Conservation (phyloP, 2,113 vertebrate genomes). For the Acrocephalus arundinaceus region DNA sequence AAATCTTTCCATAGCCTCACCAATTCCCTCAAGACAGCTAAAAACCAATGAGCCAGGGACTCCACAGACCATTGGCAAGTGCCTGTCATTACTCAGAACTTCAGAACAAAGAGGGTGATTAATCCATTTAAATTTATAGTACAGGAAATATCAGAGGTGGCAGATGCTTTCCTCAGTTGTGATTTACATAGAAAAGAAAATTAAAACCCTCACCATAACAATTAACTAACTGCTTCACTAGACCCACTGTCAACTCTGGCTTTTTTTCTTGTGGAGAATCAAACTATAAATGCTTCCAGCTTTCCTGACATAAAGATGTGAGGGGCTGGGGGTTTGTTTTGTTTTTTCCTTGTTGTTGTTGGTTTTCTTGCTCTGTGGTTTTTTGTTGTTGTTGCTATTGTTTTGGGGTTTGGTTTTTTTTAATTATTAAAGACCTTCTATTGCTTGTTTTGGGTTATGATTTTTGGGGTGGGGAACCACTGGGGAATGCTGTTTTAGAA, state of each 20-base stretch:
- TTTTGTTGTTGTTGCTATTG: not conserved
- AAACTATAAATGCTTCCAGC: not conserved
- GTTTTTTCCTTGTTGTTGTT: not conserved
- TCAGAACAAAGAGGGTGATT: constrained; percentile 62
- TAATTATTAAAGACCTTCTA: constrained; percentile 62
- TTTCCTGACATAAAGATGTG: constrained; percentile 8
- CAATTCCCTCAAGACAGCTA: constrained; percentile 19
- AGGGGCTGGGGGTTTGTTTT: not conserved
- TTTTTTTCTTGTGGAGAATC: not conserved
- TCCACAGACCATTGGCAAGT: constrained; percentile 47
- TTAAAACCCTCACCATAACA: constrained; percentile 68
- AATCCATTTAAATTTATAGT: constrained; percentile 71
- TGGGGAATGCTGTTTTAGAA: constrained; percentile 71
- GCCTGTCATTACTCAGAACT: constrained; percentile 34
- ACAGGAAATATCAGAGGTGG: constrained; percentile 62
- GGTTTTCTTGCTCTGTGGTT: not conserved
- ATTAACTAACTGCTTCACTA: constrained; percentile 68
- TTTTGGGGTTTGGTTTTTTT: not conserved
- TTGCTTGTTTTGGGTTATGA: constrained; percentile 18
- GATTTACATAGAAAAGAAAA: constrained; percentile 68
- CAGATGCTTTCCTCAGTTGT: constrained; percentile 67
- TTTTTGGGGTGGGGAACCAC: constrained; percentile 70
- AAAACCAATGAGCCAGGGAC: constrained; percentile 60
- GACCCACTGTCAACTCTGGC: constrained; percentile 24
- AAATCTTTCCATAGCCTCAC: constrained; percentile 8